Base-by-base conservation (phyloP, 1,140 invertebrate genomes). In the Magallana ariakensis region DNA sequence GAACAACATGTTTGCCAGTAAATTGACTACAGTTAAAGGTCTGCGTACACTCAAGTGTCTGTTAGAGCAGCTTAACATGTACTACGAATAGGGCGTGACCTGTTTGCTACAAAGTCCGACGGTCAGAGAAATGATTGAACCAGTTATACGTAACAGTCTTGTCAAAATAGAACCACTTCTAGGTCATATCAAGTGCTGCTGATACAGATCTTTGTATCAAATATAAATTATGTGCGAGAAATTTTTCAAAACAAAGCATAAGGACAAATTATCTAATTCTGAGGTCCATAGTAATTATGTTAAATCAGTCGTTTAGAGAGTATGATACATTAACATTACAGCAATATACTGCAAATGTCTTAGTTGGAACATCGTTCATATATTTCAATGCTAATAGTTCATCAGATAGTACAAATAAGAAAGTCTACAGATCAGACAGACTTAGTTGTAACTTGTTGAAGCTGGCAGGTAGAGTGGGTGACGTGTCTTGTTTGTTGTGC, bases 1-100 rank as follows among this genome's bases (percentile, higher is more conserved):
- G 13, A 85, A 85, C 85, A 85, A 80, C 58, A 54, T 83, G 81
- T 62, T 62, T 62, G 16, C 19, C 4, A 62, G 15, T 19, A 62
- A 62, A 62, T n/a, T 62, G 0, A 7, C 7, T 19, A 19, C 16
- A 7, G 58, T 4, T 62, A 33, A 1, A 33, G 33, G 33, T 33
- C 2, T 0, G 0, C 33, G 33, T 0, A 0, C 16, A 13, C 58
- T 11, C 19, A 19, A 62, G 19, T 62, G 16, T 16, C 58, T 62
- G 5, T 19, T 62, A 62, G 58, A 19, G 8, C 58, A 62, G 19
- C 58, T 62, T n/a, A 19, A n/a, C 19, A 15, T 6, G 58, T 62
- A 62, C 16, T 62, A 62, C 58, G 8, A 8, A 62, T 0, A 7
- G 19, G 58, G 58, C 16, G 16, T 62, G 58, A n/a, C 58, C 58